phyloP scores from a whole-genome alignment of 2,797 vertebrate species.

The Triplophysa yarkandensis region DNA sequence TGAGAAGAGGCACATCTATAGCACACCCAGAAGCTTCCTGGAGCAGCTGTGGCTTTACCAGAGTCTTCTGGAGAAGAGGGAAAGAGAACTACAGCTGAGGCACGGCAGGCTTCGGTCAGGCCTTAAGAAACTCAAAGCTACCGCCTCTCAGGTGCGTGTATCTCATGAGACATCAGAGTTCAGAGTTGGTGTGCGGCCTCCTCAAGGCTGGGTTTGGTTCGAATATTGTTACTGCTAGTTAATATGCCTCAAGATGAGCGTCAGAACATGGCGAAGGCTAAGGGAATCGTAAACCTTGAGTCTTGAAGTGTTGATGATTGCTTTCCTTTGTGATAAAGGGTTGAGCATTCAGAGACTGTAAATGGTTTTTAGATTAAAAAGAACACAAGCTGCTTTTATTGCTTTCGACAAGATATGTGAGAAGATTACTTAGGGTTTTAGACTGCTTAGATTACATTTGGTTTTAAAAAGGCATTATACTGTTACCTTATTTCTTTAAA shows the following conservation, averaged over 20 bases:
- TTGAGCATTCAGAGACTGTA: constrained; percentile 53
- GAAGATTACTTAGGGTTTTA: background rate
- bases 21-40: constrained; percentile 84
- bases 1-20: constrained; percentile 82
- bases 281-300: constrained; percentile 39
- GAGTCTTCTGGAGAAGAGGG: constrained; percentile 78
- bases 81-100: constrained; percentile 69
- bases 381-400: constrained; percentile 19
- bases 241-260: constrained; percentile 14
- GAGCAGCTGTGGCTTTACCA: constrained; percentile 83
- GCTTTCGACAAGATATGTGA: constrained; percentile 14
- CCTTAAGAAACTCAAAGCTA: constrained; percentile 81
- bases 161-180: constrained; percentile 25
- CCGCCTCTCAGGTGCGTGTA: constrained; percentile 76
- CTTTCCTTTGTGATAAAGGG: constrained; percentile 31
- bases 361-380: constrained; percentile 36
- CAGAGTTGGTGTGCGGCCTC: constrained; percentile 12
- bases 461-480: background rate
- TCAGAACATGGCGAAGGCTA: constrained; percentile 10
- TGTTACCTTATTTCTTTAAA: too few species aligned
- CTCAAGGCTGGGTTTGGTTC: constrained; percentile 17
- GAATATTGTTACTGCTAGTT: constrained; percentile 28
- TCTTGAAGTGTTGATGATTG: constrained; percentile 40
- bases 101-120: constrained; percentile 76
- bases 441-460: constrained; percentile 9